Conservation (phyloP, 1,140 invertebrate genomes). For the Plectrocnemia conspersa region DNA sequence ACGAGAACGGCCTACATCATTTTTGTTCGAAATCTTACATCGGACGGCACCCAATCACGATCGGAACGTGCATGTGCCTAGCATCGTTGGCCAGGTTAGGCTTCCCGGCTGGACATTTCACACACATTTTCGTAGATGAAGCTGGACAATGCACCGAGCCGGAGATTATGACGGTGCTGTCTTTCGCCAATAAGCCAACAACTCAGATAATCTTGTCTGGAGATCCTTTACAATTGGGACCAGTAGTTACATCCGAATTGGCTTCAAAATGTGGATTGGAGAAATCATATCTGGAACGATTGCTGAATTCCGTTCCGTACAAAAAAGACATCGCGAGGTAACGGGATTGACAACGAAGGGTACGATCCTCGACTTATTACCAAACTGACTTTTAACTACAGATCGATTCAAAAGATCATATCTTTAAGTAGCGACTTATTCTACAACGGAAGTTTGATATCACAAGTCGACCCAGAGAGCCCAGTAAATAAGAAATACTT, state of each 20-base stretch:
- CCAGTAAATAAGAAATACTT: slow-evolving; percentile 29
- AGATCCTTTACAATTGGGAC: slow-evolving; percentile 87
- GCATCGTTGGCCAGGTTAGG: slow-evolving; percentile 64
- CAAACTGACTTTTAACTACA: slow-evolving; percentile 69
- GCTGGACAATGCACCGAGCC: slow-evolving; percentile 87
- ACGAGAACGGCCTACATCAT: slow-evolving; percentile 45
- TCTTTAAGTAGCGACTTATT: slow-evolving; percentile 73
- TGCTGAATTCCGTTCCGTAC: slow-evolving; percentile 64
- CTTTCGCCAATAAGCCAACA: slow-evolving; percentile 46
- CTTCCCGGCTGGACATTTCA: slow-evolving; percentile 71
- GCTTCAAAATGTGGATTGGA: slow-evolving; percentile 61
- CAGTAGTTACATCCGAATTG: slow-evolving; percentile 66
- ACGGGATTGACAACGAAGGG: slow-evolving; percentile 45
- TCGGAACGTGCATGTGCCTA: slow-evolving; percentile 75
- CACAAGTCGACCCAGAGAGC: slow-evolving; percentile 49
- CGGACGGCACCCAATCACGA: slow-evolving; percentile 69
- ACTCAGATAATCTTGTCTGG: slow-evolving; percentile 80
- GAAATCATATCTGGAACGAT: slow-evolving; percentile 65
- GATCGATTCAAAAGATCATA: slow-evolving; percentile 75
- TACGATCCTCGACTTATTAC: slow-evolving; percentile 69
- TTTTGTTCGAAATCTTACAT: slow-evolving; percentile 55
- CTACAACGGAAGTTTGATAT: slow-evolving; percentile 68
- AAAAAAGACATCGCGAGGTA: slow-evolving; percentile 53
- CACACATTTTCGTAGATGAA: slow-evolving; percentile 86
- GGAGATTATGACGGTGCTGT: slow-evolving; percentile 75